Conservation (phyloP, 37 sponge, comb jelly and placozoan species). For the Spongilla lacustris region DNA sequence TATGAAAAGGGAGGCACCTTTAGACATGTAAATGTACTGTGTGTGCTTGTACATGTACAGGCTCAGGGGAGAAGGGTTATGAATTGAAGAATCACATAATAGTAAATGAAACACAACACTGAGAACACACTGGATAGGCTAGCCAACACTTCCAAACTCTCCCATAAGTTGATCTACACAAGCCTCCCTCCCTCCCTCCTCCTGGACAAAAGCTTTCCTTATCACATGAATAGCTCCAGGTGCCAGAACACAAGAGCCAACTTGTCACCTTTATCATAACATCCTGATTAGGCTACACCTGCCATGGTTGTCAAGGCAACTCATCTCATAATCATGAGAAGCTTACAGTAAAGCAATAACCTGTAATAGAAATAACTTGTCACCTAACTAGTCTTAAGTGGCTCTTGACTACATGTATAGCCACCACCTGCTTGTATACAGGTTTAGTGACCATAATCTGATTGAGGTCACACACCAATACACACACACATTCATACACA, state of each 20-base stretch:
- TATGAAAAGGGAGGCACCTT: too few species aligned
- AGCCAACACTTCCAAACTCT: too few species aligned
- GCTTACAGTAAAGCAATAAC: neutral
- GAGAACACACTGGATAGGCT: too few species aligned
- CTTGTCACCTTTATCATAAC: neutral
- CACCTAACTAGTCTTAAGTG: neutral
- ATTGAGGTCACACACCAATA: neutral
- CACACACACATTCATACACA: neutral
- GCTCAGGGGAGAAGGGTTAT: too few species aligned
- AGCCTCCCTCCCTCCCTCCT: too few species aligned
- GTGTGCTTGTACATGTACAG: neutral
- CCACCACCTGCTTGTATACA: neutral
- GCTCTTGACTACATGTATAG: neutral
- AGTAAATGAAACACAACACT: too few species aligned
- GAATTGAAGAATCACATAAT: too few species aligned
- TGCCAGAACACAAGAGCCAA: neutral
- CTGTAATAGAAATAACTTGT: neutral
- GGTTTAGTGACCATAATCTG: neutral
- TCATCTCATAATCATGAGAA: neutral
- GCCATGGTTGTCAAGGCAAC: neutral
- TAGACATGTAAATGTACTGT: too few species aligned
- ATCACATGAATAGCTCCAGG: neutral
- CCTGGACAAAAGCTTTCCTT: too few species aligned
- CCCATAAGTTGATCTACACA: too few species aligned
- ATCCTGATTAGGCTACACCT: conserved; percentile 4